Evolutionary conservation across 2,888 invertebrate genomes (phyloP).

Genomic region (Standfussiana lucernea): DNA sequence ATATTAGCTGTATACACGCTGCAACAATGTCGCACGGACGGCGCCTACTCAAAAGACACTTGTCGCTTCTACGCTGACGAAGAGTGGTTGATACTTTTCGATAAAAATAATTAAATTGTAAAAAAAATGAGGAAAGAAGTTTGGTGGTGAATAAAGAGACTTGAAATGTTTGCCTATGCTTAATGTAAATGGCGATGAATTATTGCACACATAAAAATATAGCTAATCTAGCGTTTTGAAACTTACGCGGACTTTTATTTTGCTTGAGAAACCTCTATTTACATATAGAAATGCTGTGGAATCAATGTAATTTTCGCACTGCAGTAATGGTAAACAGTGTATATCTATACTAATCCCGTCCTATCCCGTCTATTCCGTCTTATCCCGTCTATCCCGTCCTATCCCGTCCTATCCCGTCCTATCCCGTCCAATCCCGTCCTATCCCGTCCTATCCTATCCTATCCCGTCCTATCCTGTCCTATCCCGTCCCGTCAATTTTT

Average conservation of each 20-base stretch:
- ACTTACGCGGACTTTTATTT: neutral
- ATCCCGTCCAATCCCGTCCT: too few species aligned
- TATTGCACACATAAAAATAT: neutral
- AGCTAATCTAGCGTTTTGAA: neutral
- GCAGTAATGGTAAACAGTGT: neutral
- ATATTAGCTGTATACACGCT: constrained; percentile 81
- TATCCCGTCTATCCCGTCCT: too few species aligned
- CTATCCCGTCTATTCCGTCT: too few species aligned
- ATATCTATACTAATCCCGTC: too few species aligned
- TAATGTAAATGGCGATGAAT: neutral
- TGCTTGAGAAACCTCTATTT: neutral
- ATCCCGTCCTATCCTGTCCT: too few species aligned
- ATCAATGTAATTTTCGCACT: neutral
- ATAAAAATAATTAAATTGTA: neutral
- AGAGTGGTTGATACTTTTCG: constrained; percentile 75
- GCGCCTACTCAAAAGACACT: constrained; percentile 83
- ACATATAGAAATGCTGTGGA: neutral
- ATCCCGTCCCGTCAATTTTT: too few species aligned
- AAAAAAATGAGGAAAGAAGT: neutral
- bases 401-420: too few species aligned
- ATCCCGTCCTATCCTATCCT: too few species aligned
- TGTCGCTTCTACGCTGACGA: constrained; percentile 72
- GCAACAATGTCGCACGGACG: constrained; percentile 81
- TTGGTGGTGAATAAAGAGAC: fast-evolving
- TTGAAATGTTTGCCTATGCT: neutral